A percentile compares a stretch with the other conserved stretches of the same genome.
Evolutionary conservation across 2,113 vertebrate species (phyloP).

Genomic region (Prunella himalayana): DNA sequence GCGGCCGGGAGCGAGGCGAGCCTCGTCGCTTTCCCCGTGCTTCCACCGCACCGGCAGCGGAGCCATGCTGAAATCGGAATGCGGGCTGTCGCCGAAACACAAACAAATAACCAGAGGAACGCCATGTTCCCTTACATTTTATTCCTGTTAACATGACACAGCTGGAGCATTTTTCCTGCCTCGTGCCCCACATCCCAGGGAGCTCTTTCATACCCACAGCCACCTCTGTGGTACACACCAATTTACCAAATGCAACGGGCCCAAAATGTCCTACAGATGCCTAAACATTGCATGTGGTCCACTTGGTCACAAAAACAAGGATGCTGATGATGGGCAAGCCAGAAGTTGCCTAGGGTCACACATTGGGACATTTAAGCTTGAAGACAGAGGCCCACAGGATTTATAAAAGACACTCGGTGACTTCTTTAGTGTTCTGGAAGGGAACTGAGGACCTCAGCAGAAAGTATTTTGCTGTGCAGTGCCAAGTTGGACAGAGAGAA

Average conservation of each 20-base stretch:
- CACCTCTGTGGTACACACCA: neutral
- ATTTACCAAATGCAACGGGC: neutral
- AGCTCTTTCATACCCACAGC: neutral
- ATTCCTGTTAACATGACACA: neutral
- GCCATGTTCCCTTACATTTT: neutral
- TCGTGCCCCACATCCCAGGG: neutral
- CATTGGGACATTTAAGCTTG: neutral
- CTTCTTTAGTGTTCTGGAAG: neutral
- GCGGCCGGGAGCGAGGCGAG: neutral
- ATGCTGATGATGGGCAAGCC: neutral
- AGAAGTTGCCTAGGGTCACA: fast-evolving
- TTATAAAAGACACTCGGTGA: neutral
- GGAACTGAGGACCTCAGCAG: neutral
- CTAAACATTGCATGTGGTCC: neutral
- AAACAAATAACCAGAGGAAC: conserved; percentile 28
- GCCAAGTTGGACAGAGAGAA: neutral
- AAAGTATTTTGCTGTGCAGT: neutral
- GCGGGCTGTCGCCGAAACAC: neutral
- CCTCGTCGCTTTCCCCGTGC: neutral
- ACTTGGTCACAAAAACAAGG: fast-evolving
- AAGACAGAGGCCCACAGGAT: neutral
- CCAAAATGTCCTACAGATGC: neutral
- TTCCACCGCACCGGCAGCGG: neutral
- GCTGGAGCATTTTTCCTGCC: neutral
- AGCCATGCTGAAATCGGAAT: neutral